These are phyloP conservation scores for Petroica traversi DNA, from an alignment of 2,113 vertebrate species.

Conservation along the genomic window DNA sequence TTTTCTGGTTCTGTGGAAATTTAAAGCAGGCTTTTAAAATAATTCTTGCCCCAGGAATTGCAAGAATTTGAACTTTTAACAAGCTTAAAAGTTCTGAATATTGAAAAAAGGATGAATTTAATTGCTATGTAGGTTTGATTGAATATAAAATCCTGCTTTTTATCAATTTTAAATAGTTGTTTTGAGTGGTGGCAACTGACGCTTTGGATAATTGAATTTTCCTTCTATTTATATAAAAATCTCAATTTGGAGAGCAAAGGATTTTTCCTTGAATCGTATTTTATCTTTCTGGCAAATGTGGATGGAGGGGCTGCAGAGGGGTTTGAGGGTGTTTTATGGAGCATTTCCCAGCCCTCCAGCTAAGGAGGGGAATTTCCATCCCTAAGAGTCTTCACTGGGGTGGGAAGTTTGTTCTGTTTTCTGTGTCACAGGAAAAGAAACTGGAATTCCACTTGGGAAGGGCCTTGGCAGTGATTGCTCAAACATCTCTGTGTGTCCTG, in stretches of 20 bases:
- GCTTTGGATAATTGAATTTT: background rate
- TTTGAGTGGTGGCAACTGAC: background rate
- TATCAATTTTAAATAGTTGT: background rate
- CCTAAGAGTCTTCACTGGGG: fast-evolving
- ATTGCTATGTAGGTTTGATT: background rate
- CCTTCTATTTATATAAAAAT: background rate
- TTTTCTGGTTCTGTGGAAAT: background rate
- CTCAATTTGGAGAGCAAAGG: background rate
- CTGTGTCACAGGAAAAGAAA: background rate
- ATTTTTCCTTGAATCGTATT: fast-evolving
- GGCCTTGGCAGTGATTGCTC: background rate
- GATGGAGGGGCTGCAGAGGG: fast-evolving
- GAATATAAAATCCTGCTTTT: background rate
- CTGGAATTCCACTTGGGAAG: background rate
- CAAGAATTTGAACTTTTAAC: background rate
- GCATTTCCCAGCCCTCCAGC: background rate
- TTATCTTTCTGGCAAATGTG: background rate
- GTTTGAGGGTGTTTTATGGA: background rate
- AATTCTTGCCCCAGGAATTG: background rate
- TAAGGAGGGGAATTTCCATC: background rate
- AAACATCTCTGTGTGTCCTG: fast-evolving
- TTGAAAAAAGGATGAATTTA: background rate
- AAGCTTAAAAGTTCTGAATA: background rate
- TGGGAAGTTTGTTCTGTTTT: background rate
- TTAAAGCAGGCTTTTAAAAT: background rate